A percentile compares a stretch with the other conserved stretches of the same genome.
These are phyloP conservation scores for Vicugna pacos DNA, from an alignment of 2,113 vertebrate genomes.

Conservation along the genomic window DNA sequence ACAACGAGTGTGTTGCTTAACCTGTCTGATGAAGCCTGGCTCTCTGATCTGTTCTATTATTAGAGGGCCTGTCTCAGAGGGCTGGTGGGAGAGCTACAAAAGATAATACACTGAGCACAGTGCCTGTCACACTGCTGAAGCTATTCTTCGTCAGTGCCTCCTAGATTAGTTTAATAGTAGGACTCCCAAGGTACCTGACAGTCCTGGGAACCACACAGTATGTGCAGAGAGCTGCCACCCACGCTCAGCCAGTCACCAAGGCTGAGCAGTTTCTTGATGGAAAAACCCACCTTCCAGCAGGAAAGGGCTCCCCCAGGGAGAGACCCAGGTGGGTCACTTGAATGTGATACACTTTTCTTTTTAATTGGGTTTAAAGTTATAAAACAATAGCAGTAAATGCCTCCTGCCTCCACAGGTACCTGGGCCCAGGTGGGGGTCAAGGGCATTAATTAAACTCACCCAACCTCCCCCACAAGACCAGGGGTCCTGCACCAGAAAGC, in stretches of 20 bases:
- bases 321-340: background rate
- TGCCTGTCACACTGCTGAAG: background rate
- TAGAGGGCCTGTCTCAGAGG: background rate
- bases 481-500: background rate
- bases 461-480: background rate
- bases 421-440: background rate
- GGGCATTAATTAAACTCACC: constrained; percentile 30
- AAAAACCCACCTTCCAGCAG: background rate
- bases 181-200: background rate
- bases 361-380: constrained; percentile 51
- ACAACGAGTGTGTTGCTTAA: rapidly evolving
- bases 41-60: background rate
- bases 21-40: background rate
- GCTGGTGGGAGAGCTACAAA: background rate
- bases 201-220: background rate
- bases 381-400: constrained; percentile 9
- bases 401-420: background rate
- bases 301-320: background rate
- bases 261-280: constrained; percentile 8
- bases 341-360: constrained; percentile 21
- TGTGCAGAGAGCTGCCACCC: background rate
- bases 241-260: background rate
- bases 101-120: background rate
- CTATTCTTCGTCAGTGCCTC: background rate
- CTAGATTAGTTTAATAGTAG: background rate